Percentiles rank a stretch among this genome's conserved stretches.
These are phyloP conservation scores for Pluvianellus socialis DNA, from an alignment of 2,113 vertebrate species.

Conservation along the genomic window DNA sequence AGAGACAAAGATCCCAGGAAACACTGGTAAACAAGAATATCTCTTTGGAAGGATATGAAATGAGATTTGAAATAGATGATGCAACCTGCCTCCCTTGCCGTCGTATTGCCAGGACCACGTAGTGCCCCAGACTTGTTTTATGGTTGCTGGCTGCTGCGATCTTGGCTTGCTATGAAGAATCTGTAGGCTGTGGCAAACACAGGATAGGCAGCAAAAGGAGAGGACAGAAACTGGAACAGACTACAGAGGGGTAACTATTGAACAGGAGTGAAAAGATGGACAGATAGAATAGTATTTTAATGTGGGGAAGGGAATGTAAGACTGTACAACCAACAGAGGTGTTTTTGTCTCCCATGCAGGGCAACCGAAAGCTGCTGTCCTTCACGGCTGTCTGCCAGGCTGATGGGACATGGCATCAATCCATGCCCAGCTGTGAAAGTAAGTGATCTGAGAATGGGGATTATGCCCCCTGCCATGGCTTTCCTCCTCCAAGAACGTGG, in stretches of 20 bases:
- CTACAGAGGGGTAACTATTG: background rate
- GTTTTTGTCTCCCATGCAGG: constrained; percentile 44
- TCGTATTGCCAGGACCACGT: background rate
- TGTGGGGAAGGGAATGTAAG: background rate
- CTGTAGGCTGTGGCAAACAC: background rate
- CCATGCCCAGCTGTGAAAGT: constrained; percentile 79
- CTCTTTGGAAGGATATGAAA: background rate
- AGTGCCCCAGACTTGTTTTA: background rate
- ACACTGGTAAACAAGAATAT: background rate
- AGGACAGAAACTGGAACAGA: background rate
- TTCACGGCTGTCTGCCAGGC: constrained; percentile 78
- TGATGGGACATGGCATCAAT: constrained; percentile 78
- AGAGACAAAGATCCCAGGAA: background rate
- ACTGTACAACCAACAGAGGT: background rate
- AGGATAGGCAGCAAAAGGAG: background rate
- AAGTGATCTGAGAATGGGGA: constrained; percentile 12
- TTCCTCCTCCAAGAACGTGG: background rate
- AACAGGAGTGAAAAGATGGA: background rate
- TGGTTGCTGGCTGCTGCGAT: background rate
- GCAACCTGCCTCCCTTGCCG: background rate
- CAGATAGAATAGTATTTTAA: background rate
- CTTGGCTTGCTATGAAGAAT: background rate
- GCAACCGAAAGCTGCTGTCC: constrained; percentile 37
- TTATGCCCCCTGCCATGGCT: background rate
- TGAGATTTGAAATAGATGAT: background rate